Evolutionary conservation across 2,888 invertebrate genomes (phyloP), one percentile per base, ranked within the genome.

Genomic region (Lomographa bimaculata): DNA sequence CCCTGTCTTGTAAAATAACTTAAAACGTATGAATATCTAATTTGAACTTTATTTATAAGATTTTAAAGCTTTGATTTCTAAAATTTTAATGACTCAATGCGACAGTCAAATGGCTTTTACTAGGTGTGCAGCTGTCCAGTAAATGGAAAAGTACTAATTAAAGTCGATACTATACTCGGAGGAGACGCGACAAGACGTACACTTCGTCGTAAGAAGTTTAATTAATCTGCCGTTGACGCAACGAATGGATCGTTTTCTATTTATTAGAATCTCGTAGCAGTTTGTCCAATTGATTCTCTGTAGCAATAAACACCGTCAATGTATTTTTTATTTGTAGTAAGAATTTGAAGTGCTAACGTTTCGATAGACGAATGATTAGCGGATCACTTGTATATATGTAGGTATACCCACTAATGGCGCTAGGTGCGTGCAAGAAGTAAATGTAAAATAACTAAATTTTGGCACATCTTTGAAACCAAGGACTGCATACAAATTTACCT

Each of bases 71-170:
- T 53, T 6, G 24, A 70, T 52, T 72, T 71, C 75, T 42, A 25
- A 52, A 41, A 43, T 43, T 45, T 42, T 32, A 26, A 4, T 14
- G 45, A 46, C 49, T 48, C 47, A 53, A 60, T 60, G 67, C 64
- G 76, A 78, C 78, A 76, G 71, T 75, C 66, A 72, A 79, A 79
- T 79, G 68, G 73, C 79, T 81, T 82, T 79, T 81, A 79, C 77
- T 78, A 75, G 75, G 80, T 79, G 79, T 79, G 67, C 71, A 65
- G 72, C 71, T 79, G 79, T 79, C 68, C 71, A 65, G 72, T 71
- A 82, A 81, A 82, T 82, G 77, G 83, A 81, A 82, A 84, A 80
- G 74, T 74, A 77, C 82, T 86, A 84, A 85, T 86, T 86, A 83
- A 83, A 81, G 73, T 64, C 52, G 55, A 60, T 77, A 79, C 73